Percentiles rank a stretch among this genome's conserved stretches.
Conservation (phyloP, 2,888 invertebrate genomes). For the Ischnus inquisitorius region DNA sequence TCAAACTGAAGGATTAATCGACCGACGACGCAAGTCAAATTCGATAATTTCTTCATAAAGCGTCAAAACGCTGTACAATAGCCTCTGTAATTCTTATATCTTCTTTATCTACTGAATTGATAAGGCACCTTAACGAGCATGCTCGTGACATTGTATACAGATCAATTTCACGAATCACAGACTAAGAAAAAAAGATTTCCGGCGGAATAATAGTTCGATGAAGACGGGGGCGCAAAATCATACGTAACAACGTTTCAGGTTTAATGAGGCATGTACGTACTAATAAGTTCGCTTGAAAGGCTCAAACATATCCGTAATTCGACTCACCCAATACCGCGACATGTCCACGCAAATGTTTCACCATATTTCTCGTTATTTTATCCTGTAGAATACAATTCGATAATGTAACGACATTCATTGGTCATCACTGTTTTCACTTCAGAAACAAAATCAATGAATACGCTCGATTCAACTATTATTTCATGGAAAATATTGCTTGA, state of each 20-base stretch:
- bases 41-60: too few species aligned
- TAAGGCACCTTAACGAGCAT: too few species aligned
- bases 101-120: too few species aligned
- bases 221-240: neutral
- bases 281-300: neutral
- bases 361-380: constrained; percentile 44
- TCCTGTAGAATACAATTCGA: constrained; percentile 53
- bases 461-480: neutral
- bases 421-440: constrained; percentile 23
- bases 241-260: neutral
- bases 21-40: too few species aligned
- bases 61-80: too few species aligned
- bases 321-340: constrained; percentile 53
- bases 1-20: neutral
- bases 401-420: constrained; percentile 21
- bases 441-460: neutral
- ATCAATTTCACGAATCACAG: too few species aligned
- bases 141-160: too few species aligned
- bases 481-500: neutral
- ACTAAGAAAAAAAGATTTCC: too few species aligned
- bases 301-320: neutral
- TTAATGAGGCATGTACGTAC: neutral
- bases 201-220: too few species aligned
- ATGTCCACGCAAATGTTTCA: constrained; percentile 21
- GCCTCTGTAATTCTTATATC: too few species aligned